Percentiles rank a stretch among this genome's conserved stretches.
phyloP scores from a whole-genome alignment of 2,113 vertebrate genomes.

The Thunnus maccoyii region DNA sequence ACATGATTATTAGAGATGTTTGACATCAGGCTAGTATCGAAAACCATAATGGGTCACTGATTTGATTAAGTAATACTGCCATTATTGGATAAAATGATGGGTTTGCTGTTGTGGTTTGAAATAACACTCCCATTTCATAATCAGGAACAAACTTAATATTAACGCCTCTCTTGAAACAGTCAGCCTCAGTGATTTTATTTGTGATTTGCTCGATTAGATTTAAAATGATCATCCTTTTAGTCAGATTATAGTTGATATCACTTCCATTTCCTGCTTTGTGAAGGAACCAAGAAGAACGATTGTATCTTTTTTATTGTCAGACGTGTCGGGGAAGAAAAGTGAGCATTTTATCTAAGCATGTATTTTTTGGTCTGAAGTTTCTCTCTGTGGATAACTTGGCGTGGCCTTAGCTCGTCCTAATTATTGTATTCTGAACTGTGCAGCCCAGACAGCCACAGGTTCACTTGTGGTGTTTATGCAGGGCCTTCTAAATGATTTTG shows the following conservation, averaged over 20 bases:
- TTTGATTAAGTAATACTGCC: not conserved
- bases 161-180: slow-evolving; percentile 1
- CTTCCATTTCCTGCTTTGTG: not conserved
- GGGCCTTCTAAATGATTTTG: slow-evolving; percentile 78
- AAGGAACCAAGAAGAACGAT: not conserved
- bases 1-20: not conserved
- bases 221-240: not conserved
- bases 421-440: slow-evolving; percentile 72
- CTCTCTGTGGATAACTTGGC: slow-evolving; percentile 47
- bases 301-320: slow-evolving; percentile 4
- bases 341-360: slow-evolving; percentile 19
- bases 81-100: not conserved
- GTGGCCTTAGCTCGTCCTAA: slow-evolving; percentile 65
- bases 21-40: not conserved
- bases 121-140: slow-evolving; percentile 11
- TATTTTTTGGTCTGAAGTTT: slow-evolving; percentile 12
- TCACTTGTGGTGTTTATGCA: slow-evolving; percentile 75
- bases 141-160: slow-evolving; percentile 11
- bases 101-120: slow-evolving; percentile 9
- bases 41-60: not conserved
- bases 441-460: slow-evolving; percentile 76
- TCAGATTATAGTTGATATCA: not conserved
- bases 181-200: slow-evolving; percentile 3
- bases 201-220: slow-evolving; percentile 13
- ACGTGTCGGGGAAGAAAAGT: not conserved